Percentiles rank a stretch among this genome's conserved stretches.
phyloP scores from a whole-genome alignment of 2,797 vertebrate genomes.

The Steatocranus sp. region DNA sequence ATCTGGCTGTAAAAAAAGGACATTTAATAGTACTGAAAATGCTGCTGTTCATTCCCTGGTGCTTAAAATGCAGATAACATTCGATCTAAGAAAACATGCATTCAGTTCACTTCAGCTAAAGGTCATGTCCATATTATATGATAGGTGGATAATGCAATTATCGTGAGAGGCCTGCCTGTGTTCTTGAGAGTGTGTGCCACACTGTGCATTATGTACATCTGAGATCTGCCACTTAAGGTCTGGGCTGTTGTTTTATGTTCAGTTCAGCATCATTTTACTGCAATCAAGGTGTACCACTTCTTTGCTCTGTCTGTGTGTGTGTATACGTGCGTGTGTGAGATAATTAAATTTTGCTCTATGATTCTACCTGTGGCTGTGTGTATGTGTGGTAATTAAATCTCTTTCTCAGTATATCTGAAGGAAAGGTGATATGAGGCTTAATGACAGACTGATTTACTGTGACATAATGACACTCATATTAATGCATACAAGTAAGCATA shows the following conservation, averaged over 20 bases:
- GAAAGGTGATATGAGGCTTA: constrained; percentile 44
- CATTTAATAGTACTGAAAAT: not conserved
- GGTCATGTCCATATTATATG: not conserved
- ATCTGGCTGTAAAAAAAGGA: not conserved
- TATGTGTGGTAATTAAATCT: constrained; percentile 61
- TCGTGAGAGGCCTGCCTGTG: not conserved
- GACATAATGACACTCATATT: constrained; percentile 42
- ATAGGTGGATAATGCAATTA: not conserved
- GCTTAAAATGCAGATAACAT: not conserved
- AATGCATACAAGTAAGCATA: not conserved
- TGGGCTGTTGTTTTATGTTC: constrained; percentile 15
- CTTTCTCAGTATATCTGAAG: constrained; percentile 48
- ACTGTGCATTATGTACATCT: not conserved
- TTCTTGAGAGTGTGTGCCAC: not conserved
- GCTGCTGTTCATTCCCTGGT: not conserved
- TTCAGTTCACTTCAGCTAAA: not conserved
- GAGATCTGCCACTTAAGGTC: constrained; percentile 2
- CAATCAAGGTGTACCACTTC: constrained; percentile 24
- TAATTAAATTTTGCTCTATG: constrained; percentile 50
- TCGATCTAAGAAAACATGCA: not conserved
- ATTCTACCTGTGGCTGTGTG: constrained; percentile 55
- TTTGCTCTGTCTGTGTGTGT: not conserved
- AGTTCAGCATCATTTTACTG: constrained; percentile 23
- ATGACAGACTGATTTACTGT: constrained; percentile 49
- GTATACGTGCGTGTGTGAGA: not conserved